These are phyloP conservation scores for Marasmarcha lunaedactyla DNA, from an alignment of 2,888 invertebrate species.

Conservation along the genomic window DNA sequence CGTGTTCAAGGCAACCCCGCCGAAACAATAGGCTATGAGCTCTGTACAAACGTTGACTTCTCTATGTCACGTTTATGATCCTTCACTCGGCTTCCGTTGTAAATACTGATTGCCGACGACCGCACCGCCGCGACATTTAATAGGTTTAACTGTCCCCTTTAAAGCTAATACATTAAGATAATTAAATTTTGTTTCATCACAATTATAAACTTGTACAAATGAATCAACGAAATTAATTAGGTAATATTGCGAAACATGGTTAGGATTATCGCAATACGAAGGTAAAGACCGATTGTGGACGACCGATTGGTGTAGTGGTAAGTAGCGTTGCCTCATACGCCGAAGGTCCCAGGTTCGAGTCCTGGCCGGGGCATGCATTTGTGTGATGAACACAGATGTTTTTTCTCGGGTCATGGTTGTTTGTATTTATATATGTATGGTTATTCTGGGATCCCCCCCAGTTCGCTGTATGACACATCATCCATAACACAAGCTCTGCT, in stretches of 20 bases:
- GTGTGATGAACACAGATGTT: no score
- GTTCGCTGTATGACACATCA: no score
- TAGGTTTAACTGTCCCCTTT: constrained; percentile 59
- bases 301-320: no score
- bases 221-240: constrained; percentile 30
- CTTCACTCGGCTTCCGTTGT: constrained; percentile 39
- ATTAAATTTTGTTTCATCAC: constrained; percentile 41
- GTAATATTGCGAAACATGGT: constrained; percentile 17
- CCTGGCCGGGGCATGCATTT: no score
- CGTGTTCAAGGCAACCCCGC: constrained; percentile 47
- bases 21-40: constrained; percentile 58
- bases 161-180: constrained; percentile 58
- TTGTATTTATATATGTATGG: no score
- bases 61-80: constrained; percentile 49
- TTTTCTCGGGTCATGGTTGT: no score
- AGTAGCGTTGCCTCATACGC: no score
- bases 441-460: no score
- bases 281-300: no score
- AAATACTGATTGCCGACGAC: constrained; percentile 55
- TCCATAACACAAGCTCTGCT: no score
- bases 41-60: constrained; percentile 35
- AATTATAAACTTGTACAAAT: constrained; percentile 26
- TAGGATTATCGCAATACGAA: no score
- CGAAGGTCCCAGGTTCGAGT: no score
- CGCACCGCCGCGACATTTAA: constrained; percentile 33